Evolutionary conservation across 2,888 invertebrate species (phyloP).

Genomic region (Magallana nippona): DNA sequence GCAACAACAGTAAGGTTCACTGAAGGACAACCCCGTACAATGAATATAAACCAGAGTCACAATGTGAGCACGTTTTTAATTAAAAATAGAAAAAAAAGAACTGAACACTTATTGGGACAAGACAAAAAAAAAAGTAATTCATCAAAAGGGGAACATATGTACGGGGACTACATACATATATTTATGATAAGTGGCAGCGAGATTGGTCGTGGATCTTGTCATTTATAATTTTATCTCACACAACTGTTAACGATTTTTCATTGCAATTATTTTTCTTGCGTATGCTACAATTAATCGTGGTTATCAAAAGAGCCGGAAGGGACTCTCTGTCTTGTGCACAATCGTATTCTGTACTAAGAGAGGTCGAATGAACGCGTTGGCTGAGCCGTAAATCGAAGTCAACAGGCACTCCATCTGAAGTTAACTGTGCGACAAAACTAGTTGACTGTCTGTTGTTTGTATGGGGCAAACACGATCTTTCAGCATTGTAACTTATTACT

Average conservation of each 20-base stretch:
- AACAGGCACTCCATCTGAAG: too few species aligned
- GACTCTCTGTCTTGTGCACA: background rate
- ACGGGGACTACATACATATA: too few species aligned
- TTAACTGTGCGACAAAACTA: too few species aligned
- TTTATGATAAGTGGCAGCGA: too few species aligned
- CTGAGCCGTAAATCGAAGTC: too few species aligned
- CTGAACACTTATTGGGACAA: background rate
- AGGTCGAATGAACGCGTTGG: too few species aligned
- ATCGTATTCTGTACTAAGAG: background rate
- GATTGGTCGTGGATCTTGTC: too few species aligned
- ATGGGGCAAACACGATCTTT: too few species aligned
- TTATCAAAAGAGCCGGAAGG: background rate
- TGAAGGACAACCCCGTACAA: constrained; percentile 16
- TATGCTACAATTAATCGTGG: background rate
- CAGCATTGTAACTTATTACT: too few species aligned
- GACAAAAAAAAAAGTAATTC: background rate
- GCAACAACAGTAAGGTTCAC: constrained; percentile 23
- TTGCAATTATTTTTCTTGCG: background rate
- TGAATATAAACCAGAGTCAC: background rate
- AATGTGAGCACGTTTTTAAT: background rate
- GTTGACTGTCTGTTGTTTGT: too few species aligned
- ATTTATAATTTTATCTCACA: too few species aligned
- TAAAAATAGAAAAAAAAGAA: background rate
- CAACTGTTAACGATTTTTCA: too few species aligned
- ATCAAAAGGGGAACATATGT: background rate